Evolutionary conservation across 2,113 vertebrate genomes (phyloP).

Genomic region (Leucopsar rothschildi): DNA sequence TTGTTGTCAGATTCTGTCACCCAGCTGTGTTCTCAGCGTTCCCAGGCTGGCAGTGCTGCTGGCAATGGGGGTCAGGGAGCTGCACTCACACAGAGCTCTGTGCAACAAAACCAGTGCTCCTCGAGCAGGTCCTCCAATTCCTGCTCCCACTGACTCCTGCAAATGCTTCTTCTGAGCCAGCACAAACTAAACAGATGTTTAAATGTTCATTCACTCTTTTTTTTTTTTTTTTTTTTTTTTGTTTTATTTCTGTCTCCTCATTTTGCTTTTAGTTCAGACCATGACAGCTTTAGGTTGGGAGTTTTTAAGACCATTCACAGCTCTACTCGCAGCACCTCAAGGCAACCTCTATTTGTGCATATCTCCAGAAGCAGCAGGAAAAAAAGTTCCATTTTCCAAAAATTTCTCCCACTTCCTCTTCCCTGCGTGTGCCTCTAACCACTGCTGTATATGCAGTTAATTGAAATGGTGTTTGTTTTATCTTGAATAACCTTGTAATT

Average conservation of each 20-base stretch:
- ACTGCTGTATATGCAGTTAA: conserved; percentile 34
- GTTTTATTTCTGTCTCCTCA: not conserved
- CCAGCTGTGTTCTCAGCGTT: not conserved
- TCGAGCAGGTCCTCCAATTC: not conserved
- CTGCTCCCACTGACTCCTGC: not conserved
- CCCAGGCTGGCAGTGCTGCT: not conserved
- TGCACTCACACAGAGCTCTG: fast-evolving
- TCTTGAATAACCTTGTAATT: conserved; percentile 61
- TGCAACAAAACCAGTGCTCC: not conserved
- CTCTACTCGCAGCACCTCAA: conserved; percentile 3
- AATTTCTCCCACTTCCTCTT: conserved; percentile 50
- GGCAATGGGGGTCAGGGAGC: not conserved
- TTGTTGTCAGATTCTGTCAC: not conserved
- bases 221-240: not conserved
- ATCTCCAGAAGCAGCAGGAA: conserved; percentile 19
- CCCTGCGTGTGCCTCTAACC: conserved; percentile 53
- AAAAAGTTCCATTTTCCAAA: conserved; percentile 45
- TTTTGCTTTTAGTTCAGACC: not conserved
- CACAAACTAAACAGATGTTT: not conserved
- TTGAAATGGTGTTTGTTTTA: conserved; percentile 68
- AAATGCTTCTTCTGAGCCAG: not conserved
- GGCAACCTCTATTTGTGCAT: conserved; percentile 32
- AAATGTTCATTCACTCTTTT: not conserved
- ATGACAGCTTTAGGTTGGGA: not conserved
- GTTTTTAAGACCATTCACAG: not conserved